Conservation (phyloP, 2,888 invertebrate genomes). For the Rambutsinella grinnellia region DNA sequence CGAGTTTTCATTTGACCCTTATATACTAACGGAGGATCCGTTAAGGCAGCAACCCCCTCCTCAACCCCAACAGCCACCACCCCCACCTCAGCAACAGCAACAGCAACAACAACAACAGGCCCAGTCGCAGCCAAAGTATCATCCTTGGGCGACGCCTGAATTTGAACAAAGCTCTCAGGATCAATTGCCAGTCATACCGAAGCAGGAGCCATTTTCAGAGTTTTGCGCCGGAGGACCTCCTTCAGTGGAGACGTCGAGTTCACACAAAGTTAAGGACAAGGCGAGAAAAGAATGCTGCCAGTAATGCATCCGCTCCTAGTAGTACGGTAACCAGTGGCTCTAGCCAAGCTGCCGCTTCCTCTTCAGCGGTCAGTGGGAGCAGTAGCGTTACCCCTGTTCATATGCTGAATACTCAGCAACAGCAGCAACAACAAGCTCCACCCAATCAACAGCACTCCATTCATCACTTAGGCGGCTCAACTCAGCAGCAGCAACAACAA, state of each 20-base stretch:
- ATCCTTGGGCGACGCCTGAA: conserved; percentile 66
- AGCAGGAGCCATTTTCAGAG: conserved; percentile 77
- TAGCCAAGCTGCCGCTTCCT: conserved; percentile 20
- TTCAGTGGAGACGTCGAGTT: conserved; percentile 74
- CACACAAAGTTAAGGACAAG: conserved; percentile 95
- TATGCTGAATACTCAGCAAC: conserved; percentile 69
- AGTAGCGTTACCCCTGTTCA: conserved; percentile 56
- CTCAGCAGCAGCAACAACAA: conserved; percentile 63
- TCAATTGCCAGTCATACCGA: conserved; percentile 75
- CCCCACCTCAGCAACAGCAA: conserved; percentile 55
- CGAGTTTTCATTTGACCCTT: conserved; percentile 65
- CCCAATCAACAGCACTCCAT: conserved; percentile 67
- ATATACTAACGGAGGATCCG: conserved; percentile 65
- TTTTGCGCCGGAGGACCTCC: conserved; percentile 68
- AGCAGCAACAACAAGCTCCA: conserved; percentile 66
- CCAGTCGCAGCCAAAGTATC: conserved; percentile 64
- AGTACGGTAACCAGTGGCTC: conserved; percentile 52
- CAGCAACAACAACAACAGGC: conserved; percentile 67
- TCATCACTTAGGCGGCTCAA: conserved; percentile 66
- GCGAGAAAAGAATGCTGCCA: conserved; percentile 76
- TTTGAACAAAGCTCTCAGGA: conserved; percentile 68
- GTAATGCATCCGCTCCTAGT: conserved; percentile 63
- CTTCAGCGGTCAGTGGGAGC: conserved; percentile 35
- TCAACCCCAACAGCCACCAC: conserved; percentile 52
- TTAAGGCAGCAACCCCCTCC: conserved; percentile 61